Conservation (phyloP, 2,113 vertebrate species). For the Mus musculus region DNA sequence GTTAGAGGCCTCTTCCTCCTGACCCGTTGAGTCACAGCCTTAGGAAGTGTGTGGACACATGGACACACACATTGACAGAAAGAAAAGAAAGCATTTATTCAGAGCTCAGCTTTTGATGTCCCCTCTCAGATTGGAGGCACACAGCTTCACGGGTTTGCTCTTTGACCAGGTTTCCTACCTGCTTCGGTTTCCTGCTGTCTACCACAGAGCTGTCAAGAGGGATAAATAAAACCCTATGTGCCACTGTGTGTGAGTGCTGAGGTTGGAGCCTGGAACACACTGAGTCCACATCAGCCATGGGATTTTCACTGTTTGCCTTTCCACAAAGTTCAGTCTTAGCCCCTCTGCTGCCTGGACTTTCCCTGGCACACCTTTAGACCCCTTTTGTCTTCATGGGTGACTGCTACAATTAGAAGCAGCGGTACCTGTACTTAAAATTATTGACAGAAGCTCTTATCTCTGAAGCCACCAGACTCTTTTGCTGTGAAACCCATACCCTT, state of each 20-base stretch:
- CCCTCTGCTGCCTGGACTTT: not conserved
- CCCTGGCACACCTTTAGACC: not conserved
- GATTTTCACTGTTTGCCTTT: not conserved
- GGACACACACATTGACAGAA: too few species aligned
- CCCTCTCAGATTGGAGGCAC: not conserved
- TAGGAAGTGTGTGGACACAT: not conserved
- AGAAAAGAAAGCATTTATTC: not conserved
- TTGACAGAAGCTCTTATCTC: not conserved
- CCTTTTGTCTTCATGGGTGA: not conserved
- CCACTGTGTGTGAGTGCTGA: not conserved
- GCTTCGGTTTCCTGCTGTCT: not conserved
- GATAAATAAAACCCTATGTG: not conserved
- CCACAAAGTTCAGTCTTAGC: not conserved
- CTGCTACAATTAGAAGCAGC: accelerated
- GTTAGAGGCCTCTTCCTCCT: not conserved
- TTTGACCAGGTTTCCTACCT: not conserved
- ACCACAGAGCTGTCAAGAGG: not conserved
- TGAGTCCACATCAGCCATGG: not conserved
- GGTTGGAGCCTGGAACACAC: not conserved
- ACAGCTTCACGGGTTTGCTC: not conserved
- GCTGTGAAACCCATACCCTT: not conserved
- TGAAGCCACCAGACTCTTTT: not conserved
- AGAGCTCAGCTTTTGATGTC: not conserved
- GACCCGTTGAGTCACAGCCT: not conserved
- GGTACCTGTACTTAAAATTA: not conserved